phyloP scores from a whole-genome alignment of 2,888 invertebrate species.

The Spicauda simplicius region DNA sequence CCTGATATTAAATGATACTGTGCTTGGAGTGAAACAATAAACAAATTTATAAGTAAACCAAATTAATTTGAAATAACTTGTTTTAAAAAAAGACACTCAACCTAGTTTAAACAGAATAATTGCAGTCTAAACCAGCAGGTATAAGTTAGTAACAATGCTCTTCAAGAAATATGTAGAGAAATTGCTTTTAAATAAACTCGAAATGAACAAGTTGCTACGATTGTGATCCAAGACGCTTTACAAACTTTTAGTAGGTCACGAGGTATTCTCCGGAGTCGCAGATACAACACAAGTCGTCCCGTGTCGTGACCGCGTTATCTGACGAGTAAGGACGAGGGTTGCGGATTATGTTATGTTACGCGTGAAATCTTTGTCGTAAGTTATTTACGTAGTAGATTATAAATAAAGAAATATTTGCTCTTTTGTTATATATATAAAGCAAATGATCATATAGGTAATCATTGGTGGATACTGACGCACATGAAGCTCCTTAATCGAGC shows the following conservation, averaged over 20 bases:
- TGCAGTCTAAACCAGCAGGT: too few relatives aligned
- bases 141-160: neutral
- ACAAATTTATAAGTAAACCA: too few relatives aligned
- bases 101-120: too few relatives aligned
- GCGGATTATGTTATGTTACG: neutral
- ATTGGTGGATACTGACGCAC: too few relatives aligned
- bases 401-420: too few relatives aligned
- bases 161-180: neutral
- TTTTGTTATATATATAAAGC: too few relatives aligned
- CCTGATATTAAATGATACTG: too few relatives aligned
- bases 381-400: neutral
- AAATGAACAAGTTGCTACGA: neutral
- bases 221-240: slow-evolving; percentile 10
- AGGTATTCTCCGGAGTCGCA: slow-evolving; percentile 7
- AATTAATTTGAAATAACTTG: too few relatives aligned
- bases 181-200: slow-evolving; percentile 21
- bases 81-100: too few relatives aligned
- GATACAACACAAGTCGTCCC: slow-evolving; percentile 14
- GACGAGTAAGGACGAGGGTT: neutral
- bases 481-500: too few relatives aligned
- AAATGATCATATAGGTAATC: too few relatives aligned
- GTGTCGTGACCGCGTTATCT: slow-evolving; percentile 10
- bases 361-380: neutral
- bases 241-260: slow-evolving; percentile 26
- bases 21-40: too few relatives aligned